phyloP scores from a whole-genome alignment of 2,797 vertebrate species.

The Petrocephalus sullivani region DNA sequence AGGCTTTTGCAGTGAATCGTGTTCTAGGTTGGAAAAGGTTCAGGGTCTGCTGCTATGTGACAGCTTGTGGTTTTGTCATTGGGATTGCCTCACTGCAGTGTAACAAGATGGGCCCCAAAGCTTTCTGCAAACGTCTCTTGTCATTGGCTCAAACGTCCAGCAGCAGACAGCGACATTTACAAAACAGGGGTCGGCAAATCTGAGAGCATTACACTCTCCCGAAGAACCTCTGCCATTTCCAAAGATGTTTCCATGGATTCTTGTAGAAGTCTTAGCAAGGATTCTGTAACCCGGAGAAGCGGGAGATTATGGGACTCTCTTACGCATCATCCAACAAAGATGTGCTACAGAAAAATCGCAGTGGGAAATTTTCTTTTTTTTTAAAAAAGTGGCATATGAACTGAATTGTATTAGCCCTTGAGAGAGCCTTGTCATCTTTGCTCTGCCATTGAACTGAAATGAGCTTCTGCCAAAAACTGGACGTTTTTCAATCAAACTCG shows the following conservation, averaged over 20 bases:
- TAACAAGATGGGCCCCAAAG: neutral
- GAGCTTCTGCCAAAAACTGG: slow-evolving; percentile 30
- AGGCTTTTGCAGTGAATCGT: neutral
- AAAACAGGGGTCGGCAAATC: neutral
- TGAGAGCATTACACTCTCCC: neutral
- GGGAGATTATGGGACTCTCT: neutral
- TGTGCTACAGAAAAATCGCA: neutral
- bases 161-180: slow-evolving; percentile 44
- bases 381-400: neutral
- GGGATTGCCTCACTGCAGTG: neutral
- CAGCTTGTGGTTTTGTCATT: neutral
- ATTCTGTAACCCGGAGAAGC: neutral
- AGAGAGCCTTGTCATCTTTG: slow-evolving; percentile 40
- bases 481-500: slow-evolving; percentile 35
- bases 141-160: slow-evolving; percentile 27
- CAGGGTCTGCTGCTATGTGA: neutral
- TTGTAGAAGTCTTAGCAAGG: neutral
- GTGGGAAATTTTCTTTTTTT: neutral
- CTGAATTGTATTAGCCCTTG: neutral
- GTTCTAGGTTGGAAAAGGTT: neutral
- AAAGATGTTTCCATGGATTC: neutral
- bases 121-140: neutral
- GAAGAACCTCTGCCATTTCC: neutral
- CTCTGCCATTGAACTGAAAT: slow-evolving; percentile 41
- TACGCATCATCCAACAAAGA: neutral